Percentiles rank a stretch among this genome's conserved stretches.
Conservation (phyloP, 1,140 invertebrate species). For the Bombus vancouverensis region DNA sequence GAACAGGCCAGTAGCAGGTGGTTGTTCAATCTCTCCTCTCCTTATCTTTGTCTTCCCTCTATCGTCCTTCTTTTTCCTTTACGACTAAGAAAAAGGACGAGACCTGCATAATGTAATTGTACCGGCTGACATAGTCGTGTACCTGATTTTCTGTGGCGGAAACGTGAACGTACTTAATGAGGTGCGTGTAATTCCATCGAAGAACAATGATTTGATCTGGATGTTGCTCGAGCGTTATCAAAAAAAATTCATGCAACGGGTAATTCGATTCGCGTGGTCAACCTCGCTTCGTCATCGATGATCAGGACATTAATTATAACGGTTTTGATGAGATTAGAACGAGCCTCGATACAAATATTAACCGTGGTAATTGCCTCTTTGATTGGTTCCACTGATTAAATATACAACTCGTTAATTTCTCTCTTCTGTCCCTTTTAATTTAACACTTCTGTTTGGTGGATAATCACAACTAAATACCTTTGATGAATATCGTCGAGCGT, state of each 20-base stretch:
- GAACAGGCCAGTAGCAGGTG: conserved; percentile 52
- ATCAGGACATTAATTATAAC: conserved; percentile 30
- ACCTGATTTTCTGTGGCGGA: conserved; percentile 27
- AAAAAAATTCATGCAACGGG: background rate
- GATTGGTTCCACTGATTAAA: background rate
- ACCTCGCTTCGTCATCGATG: background rate
- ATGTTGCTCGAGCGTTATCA: background rate
- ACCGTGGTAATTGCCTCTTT: conserved; percentile 7
- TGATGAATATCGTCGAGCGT: background rate
- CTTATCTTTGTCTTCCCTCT: background rate
- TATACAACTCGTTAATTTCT: too few species aligned
- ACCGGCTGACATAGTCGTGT: background rate
- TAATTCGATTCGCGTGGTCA: too few species aligned
- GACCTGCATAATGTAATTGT: conserved; percentile 57
- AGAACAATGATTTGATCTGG: background rate
- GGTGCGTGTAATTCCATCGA: too few species aligned
- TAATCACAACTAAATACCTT: background rate
- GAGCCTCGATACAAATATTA: background rate
- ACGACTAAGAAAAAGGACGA: conserved; percentile 43
- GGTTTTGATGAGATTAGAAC: background rate
- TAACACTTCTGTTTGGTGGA: too few species aligned
- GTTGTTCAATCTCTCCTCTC: conserved; percentile 42
- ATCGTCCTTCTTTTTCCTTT: conserved; percentile 3
- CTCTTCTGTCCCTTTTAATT: too few species aligned
- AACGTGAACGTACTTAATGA: conserved; percentile 44